Base-by-base conservation (phyloP, 2,888 invertebrate genomes). In the Phaedon cochleariae region DNA sequence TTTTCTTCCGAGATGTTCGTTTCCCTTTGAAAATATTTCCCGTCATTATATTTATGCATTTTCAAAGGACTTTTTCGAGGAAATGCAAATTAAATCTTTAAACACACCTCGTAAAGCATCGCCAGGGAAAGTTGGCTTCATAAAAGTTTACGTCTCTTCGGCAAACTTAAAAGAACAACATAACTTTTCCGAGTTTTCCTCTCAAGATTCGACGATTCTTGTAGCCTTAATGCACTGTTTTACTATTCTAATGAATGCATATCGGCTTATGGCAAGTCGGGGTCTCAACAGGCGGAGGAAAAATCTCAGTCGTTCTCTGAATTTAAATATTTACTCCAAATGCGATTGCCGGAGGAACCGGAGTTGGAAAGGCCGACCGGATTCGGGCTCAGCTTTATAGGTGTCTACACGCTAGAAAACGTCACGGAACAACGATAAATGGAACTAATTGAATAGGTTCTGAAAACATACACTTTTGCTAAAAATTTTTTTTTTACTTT, bases 221-320 rank as follows among this genome's bases (percentile, higher is more conserved):
- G 76, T 76, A 72, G 74, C 76, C 77, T 76, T 78, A 79, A 79
- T 78, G 79, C 80, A 78, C 75, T 77, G 77, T 77, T 79, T 79
- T 79, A 77, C 79, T 79, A 80, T 80, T 79, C 80, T 80, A 80
- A 80, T 80, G 79, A 80, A 80, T 80, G 80, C 79, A 80, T 79
- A 80, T 79, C 80, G 79, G 80, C 79, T 80, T 80, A 80, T 75
- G 68, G 68, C 66, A 66, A 65, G 69, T 66, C 66, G 63, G 61
- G 60, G 52, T 48, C 51, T 64, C 61, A 46, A n/a, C 62, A 59
- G 34, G 31, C 58, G 41, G 54, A 22, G 59, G 64, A 62, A 62
- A 68, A 63, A 54, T 58, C 48, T 46, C 67, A 67, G 67, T 20
- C 62, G 46, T 55, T 51, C 62, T 55, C 62, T 62, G 64, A 64